Evolutionary conservation across 1,140 invertebrate genomes (phyloP), one percentile per base, ranked within the genome.

Genomic region (Anadara kagoshimensis): DNA sequence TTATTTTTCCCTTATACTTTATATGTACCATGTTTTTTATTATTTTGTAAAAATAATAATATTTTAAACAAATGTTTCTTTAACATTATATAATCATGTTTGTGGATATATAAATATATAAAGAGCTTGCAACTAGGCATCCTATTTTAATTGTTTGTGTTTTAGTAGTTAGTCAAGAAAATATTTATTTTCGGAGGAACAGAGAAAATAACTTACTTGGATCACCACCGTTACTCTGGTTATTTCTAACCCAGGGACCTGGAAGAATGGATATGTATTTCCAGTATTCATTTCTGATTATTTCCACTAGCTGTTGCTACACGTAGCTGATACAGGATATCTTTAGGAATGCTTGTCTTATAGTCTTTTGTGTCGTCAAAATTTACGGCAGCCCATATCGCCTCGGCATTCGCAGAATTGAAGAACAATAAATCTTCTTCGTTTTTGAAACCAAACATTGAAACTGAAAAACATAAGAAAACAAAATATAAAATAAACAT

Each of bases 211-310:
- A n/a, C 65, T 54, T 36, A 92, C 91, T 85, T 92, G 93, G 78
- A 82, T 88, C 79, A 91, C 92, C 43, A 92, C 69, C 73, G 20
- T 53, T 47, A 22, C 53, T 49, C 1, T 90, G 78, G 51, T 90
- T 88, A 22, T 89, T 88, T 66, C 93, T 86, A 2, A 93, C 3
- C 93, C 93, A 18, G 92, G 90, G 18, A 89, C 84, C 79, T 93
- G 93, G 82, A 93, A 93, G 16, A 93, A 75, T 3, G 93, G 93
- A 85, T 92, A 94, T 12, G 92, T 81, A 16, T 92, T 84, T 78
- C 93, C 91, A 0, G 93, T 94, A 68, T 88, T 86, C 93, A 94
- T 67, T 51, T 74, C 29, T 36, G 29, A 36, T 83, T 80, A 11
- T 63, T 29, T 29, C 75, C 74, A 16, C 73, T 70, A 63, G 87